A percentile compares a stretch with the other conserved stretches of the same genome.
Evolutionary conservation across 2,113 vertebrate genomes (phyloP).

Genomic region (Erpornis zantholeuca): DNA sequence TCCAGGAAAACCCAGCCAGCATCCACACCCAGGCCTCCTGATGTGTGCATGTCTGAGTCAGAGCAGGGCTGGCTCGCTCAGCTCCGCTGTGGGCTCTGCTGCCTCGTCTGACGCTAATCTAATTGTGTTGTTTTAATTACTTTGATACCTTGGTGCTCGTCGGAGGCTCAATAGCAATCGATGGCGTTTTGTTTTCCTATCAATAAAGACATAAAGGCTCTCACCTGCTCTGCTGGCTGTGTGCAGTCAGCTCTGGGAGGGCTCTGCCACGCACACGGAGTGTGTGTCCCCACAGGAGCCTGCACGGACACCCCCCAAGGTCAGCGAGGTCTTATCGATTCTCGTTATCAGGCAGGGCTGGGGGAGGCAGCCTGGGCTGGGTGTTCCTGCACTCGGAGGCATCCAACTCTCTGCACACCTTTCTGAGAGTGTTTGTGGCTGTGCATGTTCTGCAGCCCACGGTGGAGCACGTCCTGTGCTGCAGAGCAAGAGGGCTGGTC

Average conservation of each 20-base stretch:
- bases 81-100: background rate
- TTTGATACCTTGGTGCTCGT: conserved; percentile 21
- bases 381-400: background rate
- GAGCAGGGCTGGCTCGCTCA: background rate
- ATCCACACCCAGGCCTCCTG: accelerated
- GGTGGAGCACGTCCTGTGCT: accelerated
- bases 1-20: background rate
- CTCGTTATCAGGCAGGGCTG: background rate
- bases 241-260: accelerated
- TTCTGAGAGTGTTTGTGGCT: background rate
- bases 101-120: background rate
- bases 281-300: background rate
- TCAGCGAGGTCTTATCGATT: accelerated
- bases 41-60: accelerated
- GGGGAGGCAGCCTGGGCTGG: background rate
- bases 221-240: background rate
- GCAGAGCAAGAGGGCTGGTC: background rate
- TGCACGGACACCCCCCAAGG: background rate
- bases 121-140: conserved; percentile 53
- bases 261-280: accelerated
- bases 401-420: accelerated
- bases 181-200: conserved; percentile 25
- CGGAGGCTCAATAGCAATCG: conserved; percentile 13
- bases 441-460: accelerated
- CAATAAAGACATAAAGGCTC: background rate